Conservation (phyloP, 2,888 invertebrate genomes). For the Ctena decussata region DNA sequence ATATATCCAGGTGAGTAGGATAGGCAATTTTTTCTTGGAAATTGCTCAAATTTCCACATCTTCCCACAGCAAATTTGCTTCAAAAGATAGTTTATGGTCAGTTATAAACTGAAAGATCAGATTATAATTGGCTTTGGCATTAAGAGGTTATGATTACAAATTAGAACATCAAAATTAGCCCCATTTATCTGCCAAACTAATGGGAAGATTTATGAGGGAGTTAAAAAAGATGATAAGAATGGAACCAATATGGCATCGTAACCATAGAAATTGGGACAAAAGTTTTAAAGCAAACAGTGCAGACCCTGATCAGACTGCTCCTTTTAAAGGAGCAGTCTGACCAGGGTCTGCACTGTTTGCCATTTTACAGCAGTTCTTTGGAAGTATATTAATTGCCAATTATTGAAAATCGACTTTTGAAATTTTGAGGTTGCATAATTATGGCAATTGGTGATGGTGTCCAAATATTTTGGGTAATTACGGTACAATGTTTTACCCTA, state of each 20-base stretch:
- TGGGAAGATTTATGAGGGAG: conserved; percentile 6
- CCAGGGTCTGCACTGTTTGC: no score
- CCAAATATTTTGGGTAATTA: no score
- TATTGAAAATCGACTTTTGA: no score
- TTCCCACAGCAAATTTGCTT: conserved; percentile 6
- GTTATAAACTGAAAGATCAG: conserved; percentile 12
- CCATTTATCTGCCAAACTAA: conserved; percentile 10
- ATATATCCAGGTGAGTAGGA: neutral
- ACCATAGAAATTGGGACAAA: neutral
- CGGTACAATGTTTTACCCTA: no score
- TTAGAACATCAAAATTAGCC: conserved; percentile 8
- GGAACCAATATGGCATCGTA: neutral
- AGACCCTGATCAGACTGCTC: neutral
- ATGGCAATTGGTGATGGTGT: no score
- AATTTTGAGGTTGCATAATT: no score
- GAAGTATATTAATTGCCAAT: no score
- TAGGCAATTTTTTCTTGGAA: neutral
- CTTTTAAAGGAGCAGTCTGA: no score
- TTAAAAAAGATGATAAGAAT: conserved; percentile 10
- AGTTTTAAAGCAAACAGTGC: neutral
- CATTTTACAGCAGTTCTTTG: no score
- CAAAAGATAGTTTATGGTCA: conserved; percentile 13
- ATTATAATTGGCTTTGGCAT: conserved; percentile 14
- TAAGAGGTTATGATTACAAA: conserved; percentile 4
- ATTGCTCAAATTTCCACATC: neutral